Evolutionary conservation across 2,888 invertebrate genomes (phyloP), one percentile per base, ranked within the genome.

Genomic region (Lasius platythorax): DNA sequence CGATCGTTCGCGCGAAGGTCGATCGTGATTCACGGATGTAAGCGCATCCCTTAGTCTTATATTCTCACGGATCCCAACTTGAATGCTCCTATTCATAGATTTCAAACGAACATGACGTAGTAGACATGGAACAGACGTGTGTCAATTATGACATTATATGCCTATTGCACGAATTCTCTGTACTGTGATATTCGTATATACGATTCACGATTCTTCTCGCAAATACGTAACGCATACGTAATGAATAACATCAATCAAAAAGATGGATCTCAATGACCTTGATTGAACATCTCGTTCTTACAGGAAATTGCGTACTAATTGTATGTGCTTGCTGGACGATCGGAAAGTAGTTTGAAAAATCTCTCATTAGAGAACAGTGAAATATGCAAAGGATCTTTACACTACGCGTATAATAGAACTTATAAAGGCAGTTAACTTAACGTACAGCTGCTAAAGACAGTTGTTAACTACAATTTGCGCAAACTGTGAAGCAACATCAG

Each of bases 61-160:
- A 72, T 81, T 81, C 79, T 81, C 79, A 81, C 79, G 79, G 79
- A 46, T 81, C 37, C 70, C 46, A 61, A 70, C 28, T 61, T 37
- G 28, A 56, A 37, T 61, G 33, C 72, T 63, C 33, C 37, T 72
- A 72, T 61, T 81, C 79, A 50, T 58, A 37, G 37, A 61, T 61
- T 33, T 70, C 43, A 72, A 63, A 63, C 72, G 30, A 58, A 33
- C 50, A 50, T 12, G 11, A 79, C 46, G 61, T 37, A 78, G 43
- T 37, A 78, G 43, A 68, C 40, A 9, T 56, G n/a, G 6, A 40
- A 56, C 66, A 37, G n/a, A 78, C 78, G 56, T 43, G 40, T 12
- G 67, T 78, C 40, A 56, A 15, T 64, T 64, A 23, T 33, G 50
- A 28, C 67, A 67, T 5, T 37, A 37, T 40, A 68, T 30, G 33